Base-by-base conservation (phyloP, 2,113 vertebrate species). In the Eonycteris spelaea region DNA sequence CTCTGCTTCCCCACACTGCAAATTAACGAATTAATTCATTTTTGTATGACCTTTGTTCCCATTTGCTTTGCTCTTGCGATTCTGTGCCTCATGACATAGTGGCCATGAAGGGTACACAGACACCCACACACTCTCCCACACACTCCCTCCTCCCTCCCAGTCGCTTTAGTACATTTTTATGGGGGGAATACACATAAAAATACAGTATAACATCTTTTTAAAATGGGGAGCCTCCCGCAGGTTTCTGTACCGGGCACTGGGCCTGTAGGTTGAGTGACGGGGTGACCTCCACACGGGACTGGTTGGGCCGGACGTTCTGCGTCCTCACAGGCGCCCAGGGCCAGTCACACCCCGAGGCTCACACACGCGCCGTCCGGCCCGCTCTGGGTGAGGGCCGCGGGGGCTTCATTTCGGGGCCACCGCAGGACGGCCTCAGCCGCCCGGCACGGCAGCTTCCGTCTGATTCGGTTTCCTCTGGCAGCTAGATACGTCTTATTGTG, bases 281-380 rank as follows among this genome's bases (percentile, higher is more conserved):
- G 73, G 18, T 14, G 21, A 53, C 11, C 48, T 70, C 13, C 10
- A 40, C 21, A 9, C 9, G 55, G 82, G 24, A 79, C 85, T n/a
- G 8, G 4, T 28, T 1, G 22, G 55, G 6, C 11, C 24, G 12
- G 5, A 16, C 7, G 3, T 4, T n/a, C 43, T 53, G 7, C 3
- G 21, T 68, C 61, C 53, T 40, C 22, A 9, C 5, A 12, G 9
- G 10, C 79, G 21, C 19, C 33, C 61, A 14, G 80, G 78, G 65
- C 53, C 51, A 30, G 43, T 88, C 13, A 59, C 24, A 86, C 24
- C 7, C 21, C 40, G 6, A 74, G 48, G 24, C 33, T 21, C 4
- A 38, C 63, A 22, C 6, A 35, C 70, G 61, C 5, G 18, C 40
- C 28, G 3, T 38, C 45, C 3, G n/a, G 1, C 48, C 14, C 45